Base-by-base conservation (phyloP, 1,140 invertebrate species). In the Euborellia annulipes region DNA sequence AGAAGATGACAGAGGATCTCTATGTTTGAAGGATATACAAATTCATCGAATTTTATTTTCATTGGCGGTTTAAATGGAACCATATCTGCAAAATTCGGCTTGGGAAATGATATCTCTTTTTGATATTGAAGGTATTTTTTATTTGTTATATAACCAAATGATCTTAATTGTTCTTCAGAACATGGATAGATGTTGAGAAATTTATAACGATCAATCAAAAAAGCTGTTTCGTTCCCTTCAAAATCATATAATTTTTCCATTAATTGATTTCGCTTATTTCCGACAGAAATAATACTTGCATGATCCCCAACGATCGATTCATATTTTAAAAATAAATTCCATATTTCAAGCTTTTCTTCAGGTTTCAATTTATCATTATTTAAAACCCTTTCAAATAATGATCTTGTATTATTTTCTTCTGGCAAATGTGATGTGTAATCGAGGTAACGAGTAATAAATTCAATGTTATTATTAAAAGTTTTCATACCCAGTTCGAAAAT, bases 111-210 rank as follows among this genome's bases (percentile, higher is more conserved):
- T 42, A 40, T 44, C 53, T 54, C 37, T 52, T 50, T 20, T 51
- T 49, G 50, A 65, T 68, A 66, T 0, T 63, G 62, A 2, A 65
- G 66, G 14, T 67, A 67, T 64, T 67, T 49, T 13, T 54, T 55
- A 37, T 82, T 79, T 60, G 82, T 78, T 3, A 75, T 78, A 50
- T 84, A 87, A n/a, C 84, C 84, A 36, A 87, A 85, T 8, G 82
- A 85, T 63, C 82, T 86, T 19, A 97, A 67, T 63, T 97, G 92
- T 30, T 80, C 76, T 16, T 77, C 64, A 23, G 84, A 80, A 64
- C 92, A 96, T 0, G 92, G 93, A 62, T 84, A 92, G 4, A 97
- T 66, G 62, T 95, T 86, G 40, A 92, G 64, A 64, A 95, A 97
- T 63, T 91, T 89, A 62, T 96, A 98, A 47, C 92, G 67, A 62